Percentiles rank a stretch among this genome's conserved stretches.
Conservation (phyloP, 2,797 vertebrate genomes). For the Crenichthys baileyi region DNA sequence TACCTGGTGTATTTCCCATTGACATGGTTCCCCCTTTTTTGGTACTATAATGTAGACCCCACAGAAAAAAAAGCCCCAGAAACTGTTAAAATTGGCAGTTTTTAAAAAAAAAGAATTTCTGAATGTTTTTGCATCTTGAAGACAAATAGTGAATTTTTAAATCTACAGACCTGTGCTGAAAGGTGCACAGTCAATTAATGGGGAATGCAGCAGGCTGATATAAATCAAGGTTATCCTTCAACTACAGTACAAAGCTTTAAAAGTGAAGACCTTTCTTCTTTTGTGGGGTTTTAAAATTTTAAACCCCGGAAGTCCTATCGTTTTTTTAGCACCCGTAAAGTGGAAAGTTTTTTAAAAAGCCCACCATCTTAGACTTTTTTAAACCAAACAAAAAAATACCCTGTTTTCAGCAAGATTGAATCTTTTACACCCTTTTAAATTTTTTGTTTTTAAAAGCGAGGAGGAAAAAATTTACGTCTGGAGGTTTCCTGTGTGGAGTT, state of each 20-base stretch:
- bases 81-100: not conserved
- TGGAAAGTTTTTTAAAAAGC: too few relatives aligned
- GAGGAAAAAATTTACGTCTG: too few relatives aligned
- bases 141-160: not conserved
- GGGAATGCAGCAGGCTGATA: not conserved
- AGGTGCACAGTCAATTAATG: not conserved
- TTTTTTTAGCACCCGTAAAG: not conserved
- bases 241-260: not conserved
- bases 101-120: too few relatives aligned
- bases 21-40: not conserved
- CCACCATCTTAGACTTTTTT: not conserved
- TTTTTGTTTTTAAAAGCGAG: too few relatives aligned
- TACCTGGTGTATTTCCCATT: not conserved
- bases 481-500: slow-evolving; percentile 28
- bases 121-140: not conserved
- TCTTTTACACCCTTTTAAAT: too few relatives aligned
- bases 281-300: too few relatives aligned
- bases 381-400: too few relatives aligned
- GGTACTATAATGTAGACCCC: not conserved
- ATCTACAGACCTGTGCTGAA: not conserved
- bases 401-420: too few relatives aligned
- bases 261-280: not conserved
- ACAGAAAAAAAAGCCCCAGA: not conserved
- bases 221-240: not conserved
- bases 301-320: not conserved